Base-by-base conservation (phyloP, 2,797 vertebrate species). In the Synanceia verrucosa region DNA sequence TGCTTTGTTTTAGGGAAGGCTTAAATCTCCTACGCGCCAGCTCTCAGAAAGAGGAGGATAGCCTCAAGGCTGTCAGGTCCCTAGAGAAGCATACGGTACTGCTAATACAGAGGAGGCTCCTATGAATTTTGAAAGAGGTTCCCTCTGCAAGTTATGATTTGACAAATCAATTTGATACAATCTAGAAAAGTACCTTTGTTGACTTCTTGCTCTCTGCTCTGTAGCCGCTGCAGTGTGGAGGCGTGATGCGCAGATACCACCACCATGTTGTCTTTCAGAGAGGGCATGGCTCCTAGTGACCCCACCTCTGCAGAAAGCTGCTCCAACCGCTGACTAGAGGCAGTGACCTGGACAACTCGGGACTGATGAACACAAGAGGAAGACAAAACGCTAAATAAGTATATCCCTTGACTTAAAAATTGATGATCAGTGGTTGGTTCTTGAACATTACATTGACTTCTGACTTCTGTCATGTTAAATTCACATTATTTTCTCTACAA, bases 241-340 rank as follows among this genome's bases (percentile, higher is more conserved):
- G 86, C 90, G 44, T 94, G 95, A 76, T 62, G 91, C 5, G 88
- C 83, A 0, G 92, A 90, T 29, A 97, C 86, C 61, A 73, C 50
- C 44, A 81, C 91, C 4, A 95, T 47, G 71, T 73, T 91, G 74
- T 94, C 93, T 79, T 92, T 94, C 76, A 97, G 48, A 91, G 95
- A 67, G 61, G 76, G 61, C 36, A 82, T 2, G 73, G 87, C 59
- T 80, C 92, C 76, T 24, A 98, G 91, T 4, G 82, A 80, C 9
- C 79, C 87, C 5, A 79, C 93, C 69, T 89, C 93, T 6, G 79
- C 50, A 66, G 88, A 91, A 50, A 95, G 86, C 26, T 77, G 85
- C 75, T 97, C 95, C 34, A 97, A 5, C 24, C 8, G 86, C 0
- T 90, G 88, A 46, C 61, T 81, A 19, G 97, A 79, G 57, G 88